Percentiles rank a stretch among this genome's conserved stretches.
Evolutionary conservation across 2,888 invertebrate genomes (phyloP).

Genomic region (Scaptomyza flava): DNA sequence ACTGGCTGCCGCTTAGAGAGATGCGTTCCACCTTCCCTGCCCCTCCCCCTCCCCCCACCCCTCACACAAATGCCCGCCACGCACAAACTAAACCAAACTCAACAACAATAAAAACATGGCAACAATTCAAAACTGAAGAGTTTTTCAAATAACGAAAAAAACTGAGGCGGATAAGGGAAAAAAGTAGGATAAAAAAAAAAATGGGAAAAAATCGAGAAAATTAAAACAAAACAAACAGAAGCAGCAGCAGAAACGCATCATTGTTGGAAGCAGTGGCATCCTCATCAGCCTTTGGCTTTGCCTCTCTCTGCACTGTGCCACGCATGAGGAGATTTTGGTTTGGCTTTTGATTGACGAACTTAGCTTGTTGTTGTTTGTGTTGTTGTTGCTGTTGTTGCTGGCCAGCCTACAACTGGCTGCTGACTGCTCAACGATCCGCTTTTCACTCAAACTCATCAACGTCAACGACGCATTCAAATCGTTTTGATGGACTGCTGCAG

Average conservation of each 20-base stretch:
- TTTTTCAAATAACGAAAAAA: constrained; percentile 84
- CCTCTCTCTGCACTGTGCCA: constrained; percentile 62
- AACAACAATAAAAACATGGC: constrained; percentile 82
- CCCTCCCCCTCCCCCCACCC: background rate
- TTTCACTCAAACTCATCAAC: constrained; percentile 80
- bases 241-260: constrained; percentile 50
- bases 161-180: constrained; percentile 48
- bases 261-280: constrained; percentile 48
- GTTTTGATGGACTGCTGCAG: constrained; percentile 81
- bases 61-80: constrained; percentile 43
- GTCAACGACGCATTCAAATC: constrained; percentile 83
- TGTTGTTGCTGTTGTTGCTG: constrained; percentile 38
- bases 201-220: constrained; percentile 79
- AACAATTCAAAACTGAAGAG: constrained; percentile 84
- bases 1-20: constrained; percentile 51
- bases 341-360: constrained; percentile 80
- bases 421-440: constrained; percentile 53
- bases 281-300: constrained; percentile 71
- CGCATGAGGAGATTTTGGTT: constrained; percentile 83
- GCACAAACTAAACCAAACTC: constrained; percentile 81
- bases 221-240: constrained; percentile 82
- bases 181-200: constrained; percentile 35
- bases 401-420: constrained; percentile 1
- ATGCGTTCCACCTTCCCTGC: constrained; percentile 20
- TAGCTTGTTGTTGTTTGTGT: constrained; percentile 53